Percentiles rank a stretch among this genome's conserved stretches.
Evolutionary conservation across 2,113 vertebrate species (phyloP).

Genomic region (Apteryx owenii): DNA sequence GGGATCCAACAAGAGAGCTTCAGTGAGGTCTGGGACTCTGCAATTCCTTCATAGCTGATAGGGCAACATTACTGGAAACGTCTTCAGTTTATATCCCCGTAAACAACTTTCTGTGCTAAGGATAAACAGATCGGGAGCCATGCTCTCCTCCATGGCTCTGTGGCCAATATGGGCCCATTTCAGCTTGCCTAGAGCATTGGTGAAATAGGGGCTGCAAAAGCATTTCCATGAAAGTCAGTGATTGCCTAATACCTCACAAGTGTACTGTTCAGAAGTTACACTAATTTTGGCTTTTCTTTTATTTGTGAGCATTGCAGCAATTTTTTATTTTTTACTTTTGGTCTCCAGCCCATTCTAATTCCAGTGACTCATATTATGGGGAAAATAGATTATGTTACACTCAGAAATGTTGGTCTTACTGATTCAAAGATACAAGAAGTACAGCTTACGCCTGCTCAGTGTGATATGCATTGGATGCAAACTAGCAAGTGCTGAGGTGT

Average conservation of each 20-base stretch:
- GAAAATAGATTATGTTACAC: not conserved
- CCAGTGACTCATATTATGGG: not conserved
- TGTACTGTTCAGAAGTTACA: not conserved
- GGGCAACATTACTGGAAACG: not conserved
- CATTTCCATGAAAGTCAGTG: not conserved
- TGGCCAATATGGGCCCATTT: not conserved
- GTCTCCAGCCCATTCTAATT: not conserved
- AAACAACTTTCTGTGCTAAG: not conserved
- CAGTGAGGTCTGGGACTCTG: not conserved
- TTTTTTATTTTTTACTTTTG: not conserved
- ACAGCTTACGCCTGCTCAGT: not conserved
- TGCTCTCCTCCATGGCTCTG: not conserved
- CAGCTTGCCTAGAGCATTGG: not conserved
- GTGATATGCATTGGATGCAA: not conserved
- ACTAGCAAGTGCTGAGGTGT: not conserved
- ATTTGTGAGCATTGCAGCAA: not conserved
- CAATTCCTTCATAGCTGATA: not conserved
- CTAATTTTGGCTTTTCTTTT: not conserved
- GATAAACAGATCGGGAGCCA: not conserved
- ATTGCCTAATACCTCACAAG: not conserved
- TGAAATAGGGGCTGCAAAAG: not conserved
- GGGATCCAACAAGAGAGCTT: not conserved
- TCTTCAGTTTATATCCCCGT: not conserved
- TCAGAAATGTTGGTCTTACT: not conserved
- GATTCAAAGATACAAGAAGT: not conserved